Base-by-base conservation (phyloP, 2,797 vertebrate genomes). In the Pteropus rufus region DNA sequence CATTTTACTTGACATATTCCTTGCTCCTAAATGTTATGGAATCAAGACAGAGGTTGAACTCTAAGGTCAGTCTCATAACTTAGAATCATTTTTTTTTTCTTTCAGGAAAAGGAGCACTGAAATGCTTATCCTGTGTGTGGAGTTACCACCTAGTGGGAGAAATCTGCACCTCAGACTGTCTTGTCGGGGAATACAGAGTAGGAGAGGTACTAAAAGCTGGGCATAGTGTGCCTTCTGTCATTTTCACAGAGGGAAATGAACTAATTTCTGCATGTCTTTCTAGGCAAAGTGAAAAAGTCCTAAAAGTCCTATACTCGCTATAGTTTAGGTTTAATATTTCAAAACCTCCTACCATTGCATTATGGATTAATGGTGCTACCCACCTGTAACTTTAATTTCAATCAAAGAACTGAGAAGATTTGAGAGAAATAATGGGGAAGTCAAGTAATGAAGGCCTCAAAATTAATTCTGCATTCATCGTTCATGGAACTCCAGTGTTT, bases 111-210 rank as follows among this genome's bases (percentile, higher is more conserved):
- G 99, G 98, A 8, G 98, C 98, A 14, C 21, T 99, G 41, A 64
- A 86, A 64, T 99, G 99, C 76, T 97, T 98, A 4, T 99, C 99
- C 65, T 99, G 99, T 92, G 99, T 99, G 98, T 83, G 99, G 99
- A 98, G 99, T 97, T 98, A 98, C 4, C 82, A 89, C 92, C 84
- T 98, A 93, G 23, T 49, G 65, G 82, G 85, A 52, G 98, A 99
- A 97, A 98, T 99, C 86, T 99, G 99, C 98, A 77, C 26, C 16
- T 99, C 99, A 0, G 97, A 98, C 29, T 99, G 99, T 95, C 95
- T 99, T 2, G n/a, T 98, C 21, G 99, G 99, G 94, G 97, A 98
- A 93, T 99, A 99, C 85, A 98, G 98, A 97, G 87, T 97, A 64
- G 96, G 98, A 94, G 96, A 98, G 98, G 99, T 99, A 98, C 95